These are phyloP conservation scores for Gymnothorax reevesii DNA, from an alignment of 2,797 vertebrate species.

Conservation along the genomic window DNA sequence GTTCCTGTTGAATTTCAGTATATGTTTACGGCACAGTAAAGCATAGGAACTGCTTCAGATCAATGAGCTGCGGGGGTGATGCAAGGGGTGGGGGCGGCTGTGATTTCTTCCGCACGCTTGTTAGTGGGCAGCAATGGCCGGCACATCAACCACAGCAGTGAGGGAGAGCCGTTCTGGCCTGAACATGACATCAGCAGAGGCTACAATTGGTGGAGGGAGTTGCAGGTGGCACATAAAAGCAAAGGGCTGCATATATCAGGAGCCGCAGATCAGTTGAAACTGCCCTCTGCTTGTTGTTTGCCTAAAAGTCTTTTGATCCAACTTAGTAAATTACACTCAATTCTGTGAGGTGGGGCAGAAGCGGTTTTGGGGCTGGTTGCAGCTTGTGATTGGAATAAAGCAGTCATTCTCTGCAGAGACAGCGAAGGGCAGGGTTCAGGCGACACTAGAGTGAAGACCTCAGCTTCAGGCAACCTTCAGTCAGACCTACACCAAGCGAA, in stretches of 20 bases:
- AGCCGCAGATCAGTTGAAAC: background rate
- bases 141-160: background rate
- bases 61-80: background rate
- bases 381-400: background rate
- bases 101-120: background rate
- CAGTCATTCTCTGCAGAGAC: background rate
- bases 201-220: background rate
- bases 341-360: background rate
- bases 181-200: background rate
- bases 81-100: background rate
- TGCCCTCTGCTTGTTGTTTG: background rate
- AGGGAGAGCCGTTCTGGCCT: background rate
- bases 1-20: slow-evolving; percentile 94
- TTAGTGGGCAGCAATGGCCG: background rate
- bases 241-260: background rate
- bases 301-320: background rate
- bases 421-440: background rate
- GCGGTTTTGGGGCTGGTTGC: background rate
- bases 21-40: slow-evolving; percentile 37
- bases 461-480: background rate
- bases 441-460: background rate
- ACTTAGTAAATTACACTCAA: too few relatives aligned
- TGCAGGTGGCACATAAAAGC: background rate
- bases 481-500: background rate
- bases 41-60: background rate